These are phyloP conservation scores for Drosophila hawaiiensis DNA, from an alignment of 2,888 invertebrate species.

Conservation along the genomic window DNA sequence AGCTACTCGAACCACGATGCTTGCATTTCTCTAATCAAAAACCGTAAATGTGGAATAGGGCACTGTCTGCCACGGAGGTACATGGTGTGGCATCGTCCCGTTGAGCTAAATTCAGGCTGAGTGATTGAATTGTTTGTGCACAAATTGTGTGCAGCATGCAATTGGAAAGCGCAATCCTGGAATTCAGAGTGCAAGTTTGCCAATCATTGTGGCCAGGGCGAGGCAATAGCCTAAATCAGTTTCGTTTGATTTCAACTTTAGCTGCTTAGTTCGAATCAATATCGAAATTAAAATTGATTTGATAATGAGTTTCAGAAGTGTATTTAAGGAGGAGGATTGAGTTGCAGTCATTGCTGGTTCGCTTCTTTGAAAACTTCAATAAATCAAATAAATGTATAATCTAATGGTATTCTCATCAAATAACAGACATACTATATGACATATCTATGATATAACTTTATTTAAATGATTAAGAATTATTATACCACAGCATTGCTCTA, in stretches of 20 bases:
- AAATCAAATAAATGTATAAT: constrained; percentile 9
- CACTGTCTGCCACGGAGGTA: constrained; percentile 12
- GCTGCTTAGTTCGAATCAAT: constrained; percentile 26
- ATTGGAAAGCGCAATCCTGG: constrained; percentile 52
- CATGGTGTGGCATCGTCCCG: constrained; percentile 21
- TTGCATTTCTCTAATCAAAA: constrained; percentile 78
- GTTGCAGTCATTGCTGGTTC: constrained; percentile 5
- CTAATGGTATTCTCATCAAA: not conserved
- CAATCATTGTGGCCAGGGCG: constrained; percentile 48
- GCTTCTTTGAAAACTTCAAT: not conserved
- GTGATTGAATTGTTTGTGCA: constrained; percentile 78
- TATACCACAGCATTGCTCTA: not conserved
- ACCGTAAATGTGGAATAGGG: constrained; percentile 58
- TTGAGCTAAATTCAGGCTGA: constrained; percentile 47
- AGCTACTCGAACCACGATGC: constrained; percentile 61
- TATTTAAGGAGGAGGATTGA: not conserved
- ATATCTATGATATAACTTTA: not conserved
- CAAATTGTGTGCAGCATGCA: constrained; percentile 59
- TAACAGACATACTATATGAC: too few relatives aligned
- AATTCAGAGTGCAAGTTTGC: constrained; percentile 43
- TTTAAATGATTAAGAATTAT: not conserved
- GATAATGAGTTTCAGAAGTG: constrained; percentile 27
- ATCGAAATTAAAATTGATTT: constrained; percentile 54
- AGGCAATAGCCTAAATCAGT: constrained; percentile 39
- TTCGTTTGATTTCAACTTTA: constrained; percentile 33